phyloP scores from a whole-genome alignment of 2,797 vertebrate species.

The Morelia viridis region DNA sequence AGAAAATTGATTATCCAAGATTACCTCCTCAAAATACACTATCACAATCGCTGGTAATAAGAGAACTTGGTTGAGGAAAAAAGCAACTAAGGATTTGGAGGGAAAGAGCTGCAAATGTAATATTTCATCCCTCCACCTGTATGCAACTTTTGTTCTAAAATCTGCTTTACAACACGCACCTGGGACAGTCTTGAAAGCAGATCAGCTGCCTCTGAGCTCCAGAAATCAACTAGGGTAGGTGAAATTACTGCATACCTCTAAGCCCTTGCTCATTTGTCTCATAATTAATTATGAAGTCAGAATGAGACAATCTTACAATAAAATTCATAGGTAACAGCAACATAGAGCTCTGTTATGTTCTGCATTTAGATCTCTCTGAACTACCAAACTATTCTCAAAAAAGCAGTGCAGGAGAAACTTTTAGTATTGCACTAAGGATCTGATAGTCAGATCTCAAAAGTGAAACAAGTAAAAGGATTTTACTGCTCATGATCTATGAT shows the following conservation, averaged over 20 bases:
- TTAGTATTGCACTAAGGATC: neutral
- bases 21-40: neutral
- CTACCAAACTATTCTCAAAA: neutral
- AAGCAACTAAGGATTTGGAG: neutral
- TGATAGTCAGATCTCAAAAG: neutral
- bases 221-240: neutral
- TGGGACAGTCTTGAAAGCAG: neutral
- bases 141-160: neutral
- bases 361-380: neutral
- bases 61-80: neutral
- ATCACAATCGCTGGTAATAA: neutral
- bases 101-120: neutral
- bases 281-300: neutral
- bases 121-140: neutral
- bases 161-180: too few species aligned
- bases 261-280: neutral
- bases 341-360: neutral
- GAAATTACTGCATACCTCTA: neutral
- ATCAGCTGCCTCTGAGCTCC: neutral
- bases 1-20: neutral
- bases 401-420: neutral
- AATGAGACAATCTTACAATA: neutral
- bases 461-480: neutral
- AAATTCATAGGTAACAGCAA: neutral
- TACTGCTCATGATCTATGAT: neutral